Evolutionary conservation across 2,113 vertebrate genomes (phyloP), one percentile per base, ranked within the genome.

Genomic region (Myxocyprinus asiaticus): DNA sequence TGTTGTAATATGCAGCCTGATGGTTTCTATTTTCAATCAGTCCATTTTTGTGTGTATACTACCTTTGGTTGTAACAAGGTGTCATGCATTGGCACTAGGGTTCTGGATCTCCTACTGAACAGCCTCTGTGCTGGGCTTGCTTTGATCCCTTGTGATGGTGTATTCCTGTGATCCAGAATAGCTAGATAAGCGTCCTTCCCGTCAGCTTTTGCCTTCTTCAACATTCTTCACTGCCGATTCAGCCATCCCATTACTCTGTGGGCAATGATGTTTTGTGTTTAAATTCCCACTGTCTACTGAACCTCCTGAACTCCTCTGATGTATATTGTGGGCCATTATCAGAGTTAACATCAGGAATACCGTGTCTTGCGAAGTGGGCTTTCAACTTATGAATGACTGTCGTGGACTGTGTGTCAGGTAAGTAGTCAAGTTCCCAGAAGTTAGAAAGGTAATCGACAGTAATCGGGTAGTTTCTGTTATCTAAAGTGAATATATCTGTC

Each of bases 401-500:
- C 5, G 8, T 72, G 6, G 81, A 69, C 12, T 61, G 69, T 63
- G 83, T 83, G 8, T 83, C 76, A 3, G 64, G 17, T 10, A 78
- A 10, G 4, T 76, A 79, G 22, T 83, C 79, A 2, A 79, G 65
- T 64, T 82, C 85, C 68, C 68, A 82, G 12, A 84, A 84, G 14
- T 82, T 82, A 3, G 69, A 86, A 15, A 56, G 42, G 4, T 71
- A 71, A 9, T 71, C 51, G 2, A 58, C 12, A 0, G 53, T 72
- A 9, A 72, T 72, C 4, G 44, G 14, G 14, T 58, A 58, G 14
- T 58, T 45, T 72, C 12, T 56, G 8, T 15, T 72, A 11, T 58
- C 33, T 42, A 58, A 56, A n/a, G 11, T n/a, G 5, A 72, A 72
- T 15, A 58, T 43, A 3, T 72, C 69, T 17, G 42, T 72, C 9